These are phyloP conservation scores for Acronicta alni DNA, from an alignment of 2,888 invertebrate species.

Conservation along the genomic window DNA sequence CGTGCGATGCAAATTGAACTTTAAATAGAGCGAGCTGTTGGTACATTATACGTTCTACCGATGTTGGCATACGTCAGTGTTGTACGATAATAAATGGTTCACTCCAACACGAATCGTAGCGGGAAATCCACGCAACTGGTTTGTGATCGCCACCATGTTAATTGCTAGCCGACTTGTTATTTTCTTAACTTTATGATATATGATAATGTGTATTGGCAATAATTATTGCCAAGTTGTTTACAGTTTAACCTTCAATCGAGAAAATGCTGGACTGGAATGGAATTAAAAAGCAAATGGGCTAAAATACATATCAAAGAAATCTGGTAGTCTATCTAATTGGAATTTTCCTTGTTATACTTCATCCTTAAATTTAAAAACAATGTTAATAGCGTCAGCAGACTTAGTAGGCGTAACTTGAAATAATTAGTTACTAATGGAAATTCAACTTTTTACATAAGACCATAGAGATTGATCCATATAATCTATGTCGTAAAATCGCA, in stretches of 20 bases:
- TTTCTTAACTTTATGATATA: conserved; percentile 68
- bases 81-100: conserved; percentile 87
- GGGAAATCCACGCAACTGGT: conserved; percentile 87
- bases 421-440: conserved; percentile 13
- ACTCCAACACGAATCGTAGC: conserved; percentile 85
- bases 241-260: conserved; percentile 62
- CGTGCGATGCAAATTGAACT: conserved; percentile 75
- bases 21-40: conserved; percentile 66
- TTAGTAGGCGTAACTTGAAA: conserved; percentile 1
- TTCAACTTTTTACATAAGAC: conserved; percentile 30
- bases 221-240: conserved; percentile 69
- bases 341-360: conserved; percentile 34
- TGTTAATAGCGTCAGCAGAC: conserved; percentile 9
- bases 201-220: conserved; percentile 62
- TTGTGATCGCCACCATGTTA: conserved; percentile 84
- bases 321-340: conserved; percentile 33
- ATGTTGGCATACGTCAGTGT: conserved; percentile 79
- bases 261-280: conserved; percentile 27
- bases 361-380: conserved; percentile 44
- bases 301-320: conserved; percentile 31
- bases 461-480: conserved; percentile 7
- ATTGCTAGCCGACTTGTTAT: conserved; percentile 79
- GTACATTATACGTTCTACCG: conserved; percentile 66
- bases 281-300: conserved; percentile 24
- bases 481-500: conserved; percentile 16